Conservation (phyloP, 2,888 invertebrate species). For the Tenthredo notha region DNA sequence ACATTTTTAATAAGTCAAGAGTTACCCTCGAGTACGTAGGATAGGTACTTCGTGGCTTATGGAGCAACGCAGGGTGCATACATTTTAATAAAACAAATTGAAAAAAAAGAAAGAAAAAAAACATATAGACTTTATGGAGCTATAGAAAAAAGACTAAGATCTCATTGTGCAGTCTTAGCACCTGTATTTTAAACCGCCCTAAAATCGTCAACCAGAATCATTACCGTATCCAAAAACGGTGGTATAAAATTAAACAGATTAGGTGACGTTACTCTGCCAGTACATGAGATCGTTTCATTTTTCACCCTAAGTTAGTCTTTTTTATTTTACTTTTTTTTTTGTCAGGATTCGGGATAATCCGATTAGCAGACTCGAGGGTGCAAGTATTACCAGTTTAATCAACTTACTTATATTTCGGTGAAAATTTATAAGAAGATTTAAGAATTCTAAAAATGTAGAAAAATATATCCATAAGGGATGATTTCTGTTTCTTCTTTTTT, state of each 20-base stretch:
- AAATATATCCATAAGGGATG: neutral
- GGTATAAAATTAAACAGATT: neutral
- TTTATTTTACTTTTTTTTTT: constrained; percentile 2
- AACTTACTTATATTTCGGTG: neutral
- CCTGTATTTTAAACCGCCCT: neutral
- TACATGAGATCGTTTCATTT: constrained; percentile 18
- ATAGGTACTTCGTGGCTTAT: neutral
- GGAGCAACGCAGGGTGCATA: neutral
- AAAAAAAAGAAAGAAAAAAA: too few species aligned
- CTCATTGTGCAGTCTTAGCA: neutral
- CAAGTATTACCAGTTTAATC: neutral
- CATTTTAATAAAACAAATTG: neutral
- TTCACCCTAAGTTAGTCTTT: neutral
- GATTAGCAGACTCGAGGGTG: constrained; percentile 19
- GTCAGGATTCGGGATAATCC: constrained; percentile 35
- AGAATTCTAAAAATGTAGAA: neutral
- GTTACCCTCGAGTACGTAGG: neutral
- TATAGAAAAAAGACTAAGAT: neutral
- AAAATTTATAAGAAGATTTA: neutral
- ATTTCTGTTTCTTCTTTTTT: neutral
- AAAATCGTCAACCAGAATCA: neutral
- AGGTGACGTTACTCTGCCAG: constrained; percentile 9
- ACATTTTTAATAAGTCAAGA: constrained; percentile 31
- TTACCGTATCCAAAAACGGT: neutral
- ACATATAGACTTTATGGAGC: neutral